Conservation (phyloP, 2,113 vertebrate genomes). For the Pungitius pungitius region DNA sequence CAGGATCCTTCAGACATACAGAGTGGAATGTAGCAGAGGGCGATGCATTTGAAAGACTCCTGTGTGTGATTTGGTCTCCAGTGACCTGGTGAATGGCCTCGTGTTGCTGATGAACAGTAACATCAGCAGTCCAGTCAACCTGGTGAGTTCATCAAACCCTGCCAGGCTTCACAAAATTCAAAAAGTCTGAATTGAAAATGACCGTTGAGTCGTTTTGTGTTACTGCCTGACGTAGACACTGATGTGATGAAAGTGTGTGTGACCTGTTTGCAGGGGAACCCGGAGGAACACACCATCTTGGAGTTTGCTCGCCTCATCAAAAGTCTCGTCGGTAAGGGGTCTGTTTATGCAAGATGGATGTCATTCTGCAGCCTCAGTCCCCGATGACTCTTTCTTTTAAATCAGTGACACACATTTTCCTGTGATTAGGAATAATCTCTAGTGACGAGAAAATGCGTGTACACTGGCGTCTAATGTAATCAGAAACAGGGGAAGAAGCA, state of each 20-base stretch:
- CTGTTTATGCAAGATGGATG: background rate
- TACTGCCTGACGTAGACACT: background rate
- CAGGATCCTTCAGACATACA: background rate
- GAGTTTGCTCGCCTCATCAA: slow-evolving; percentile 98
- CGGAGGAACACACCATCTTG: slow-evolving; percentile 96
- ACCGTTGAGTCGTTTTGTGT: background rate
- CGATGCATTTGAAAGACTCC: background rate
- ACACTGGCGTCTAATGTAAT: too few relatives aligned
- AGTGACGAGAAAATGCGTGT: too few relatives aligned
- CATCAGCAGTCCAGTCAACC: slow-evolving; percentile 97
- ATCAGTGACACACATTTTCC: too few relatives aligned
- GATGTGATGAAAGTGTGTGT: slow-evolving; percentile 5
- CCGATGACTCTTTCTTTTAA: too few relatives aligned
- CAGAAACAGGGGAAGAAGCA: background rate
- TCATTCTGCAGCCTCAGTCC: background rate
- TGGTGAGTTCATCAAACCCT: slow-evolving; percentile 84
- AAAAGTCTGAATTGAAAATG: background rate
- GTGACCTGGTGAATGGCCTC: slow-evolving; percentile 96
- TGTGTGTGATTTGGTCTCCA: slow-evolving; percentile 59
- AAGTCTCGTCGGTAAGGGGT: slow-evolving; percentile 91
- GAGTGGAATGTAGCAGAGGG: background rate
- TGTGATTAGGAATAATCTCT: too few relatives aligned
- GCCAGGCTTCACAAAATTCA: background rate
- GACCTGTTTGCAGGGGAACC: slow-evolving; percentile 88
- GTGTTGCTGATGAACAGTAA: slow-evolving; percentile 99